Percentiles rank a stretch among this genome's conserved stretches.
Conservation (phyloP, 1,140 invertebrate species). For the Chelonus insularis region DNA sequence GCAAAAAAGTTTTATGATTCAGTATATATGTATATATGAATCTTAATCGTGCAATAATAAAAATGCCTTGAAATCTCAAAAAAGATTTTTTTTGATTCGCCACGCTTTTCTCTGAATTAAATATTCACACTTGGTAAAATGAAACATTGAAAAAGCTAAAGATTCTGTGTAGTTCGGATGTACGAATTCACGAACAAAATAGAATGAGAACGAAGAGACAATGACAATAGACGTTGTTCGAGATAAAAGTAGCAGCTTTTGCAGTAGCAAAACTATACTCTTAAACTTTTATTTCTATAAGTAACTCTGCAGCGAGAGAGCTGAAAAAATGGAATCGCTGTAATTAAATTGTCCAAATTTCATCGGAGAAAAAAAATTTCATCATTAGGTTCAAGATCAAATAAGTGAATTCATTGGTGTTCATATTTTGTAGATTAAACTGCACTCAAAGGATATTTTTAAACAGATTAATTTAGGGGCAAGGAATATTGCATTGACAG, state of each 20-base stretch:
- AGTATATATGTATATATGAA: not conserved
- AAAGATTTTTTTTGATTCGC: not conserved
- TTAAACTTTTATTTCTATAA: not conserved
- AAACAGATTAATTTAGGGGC: too few relatives aligned
- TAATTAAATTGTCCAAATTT: too few relatives aligned
- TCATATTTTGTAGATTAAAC: too few relatives aligned
- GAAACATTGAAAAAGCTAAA: slow-evolving; percentile 15
- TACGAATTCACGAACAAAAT: slow-evolving; percentile 3
- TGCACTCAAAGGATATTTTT: too few relatives aligned
- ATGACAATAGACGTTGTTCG: not conserved
- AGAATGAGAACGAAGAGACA: slow-evolving; percentile 1
- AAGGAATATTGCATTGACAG: too few relatives aligned
- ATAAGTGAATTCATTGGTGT: too few relatives aligned
- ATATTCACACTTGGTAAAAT: slow-evolving; percentile 17
- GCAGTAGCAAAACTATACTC: not conserved
- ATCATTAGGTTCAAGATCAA: too few relatives aligned
- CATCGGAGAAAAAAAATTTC: too few relatives aligned
- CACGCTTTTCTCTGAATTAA: not conserved
- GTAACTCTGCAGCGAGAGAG: not conserved
- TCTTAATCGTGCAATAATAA: not conserved
- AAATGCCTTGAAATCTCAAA: not conserved
- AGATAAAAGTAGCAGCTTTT: not conserved
- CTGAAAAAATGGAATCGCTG: too few relatives aligned
- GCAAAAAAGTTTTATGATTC: not conserved
- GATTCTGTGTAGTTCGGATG: not conserved